Conservation (phyloP, 2,113 vertebrate genomes). For the Thryonomys swinderianus region DNA sequence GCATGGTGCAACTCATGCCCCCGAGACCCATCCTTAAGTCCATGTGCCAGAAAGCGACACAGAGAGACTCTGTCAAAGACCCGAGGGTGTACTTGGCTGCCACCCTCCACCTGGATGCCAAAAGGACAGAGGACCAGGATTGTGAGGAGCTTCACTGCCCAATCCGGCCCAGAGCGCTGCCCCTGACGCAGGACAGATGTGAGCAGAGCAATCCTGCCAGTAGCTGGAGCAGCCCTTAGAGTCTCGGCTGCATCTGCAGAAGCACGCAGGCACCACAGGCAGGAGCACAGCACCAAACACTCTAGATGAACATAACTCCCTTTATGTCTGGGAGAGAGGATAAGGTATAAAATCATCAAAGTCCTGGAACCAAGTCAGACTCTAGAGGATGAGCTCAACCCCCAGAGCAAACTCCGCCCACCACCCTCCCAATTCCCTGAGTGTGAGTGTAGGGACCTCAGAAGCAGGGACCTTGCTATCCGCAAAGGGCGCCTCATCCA, state of each 20-base stretch:
- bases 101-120: neutral
- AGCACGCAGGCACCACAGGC: neutral
- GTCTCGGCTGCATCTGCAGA: neutral
- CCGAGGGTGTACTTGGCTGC: neutral
- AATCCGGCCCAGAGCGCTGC: neutral
- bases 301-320: neutral
- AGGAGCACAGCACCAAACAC: neutral
- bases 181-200: rapidly evolving
- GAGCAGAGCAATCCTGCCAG: neutral
- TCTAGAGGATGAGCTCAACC: neutral
- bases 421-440: neutral
- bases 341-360: neutral
- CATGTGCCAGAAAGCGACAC: neutral
- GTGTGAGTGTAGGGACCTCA: neutral
- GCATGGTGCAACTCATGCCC: rapidly evolving
- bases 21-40: neutral
- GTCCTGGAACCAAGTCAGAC: too few relatives aligned
- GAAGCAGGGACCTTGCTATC: rapidly evolving
- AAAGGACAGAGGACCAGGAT: neutral
- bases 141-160: rapidly evolving
- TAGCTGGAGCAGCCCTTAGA: neutral
- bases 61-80: too few relatives aligned
- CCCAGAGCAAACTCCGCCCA: rapidly evolving
- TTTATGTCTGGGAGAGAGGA: neutral
- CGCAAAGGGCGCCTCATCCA: rapidly evolving